phyloP scores from a whole-genome alignment of 92 coral and sea anemone genomes.

The Muricea muricata region DNA sequence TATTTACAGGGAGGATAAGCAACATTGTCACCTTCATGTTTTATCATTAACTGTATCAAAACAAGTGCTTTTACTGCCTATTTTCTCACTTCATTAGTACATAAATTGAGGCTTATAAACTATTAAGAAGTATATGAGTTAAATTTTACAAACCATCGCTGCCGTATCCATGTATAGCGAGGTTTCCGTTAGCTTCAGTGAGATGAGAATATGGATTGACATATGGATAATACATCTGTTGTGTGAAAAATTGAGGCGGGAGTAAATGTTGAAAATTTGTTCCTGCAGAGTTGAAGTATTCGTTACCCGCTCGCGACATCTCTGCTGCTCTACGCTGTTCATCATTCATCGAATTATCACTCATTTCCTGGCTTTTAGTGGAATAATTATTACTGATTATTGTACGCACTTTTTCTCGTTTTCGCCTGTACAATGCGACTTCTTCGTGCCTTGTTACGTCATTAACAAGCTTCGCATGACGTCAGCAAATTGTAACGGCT shows the following conservation, averaged over 20 bases:
- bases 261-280: conserved; percentile 9
- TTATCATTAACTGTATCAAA: too few relatives aligned
- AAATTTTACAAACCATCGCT: conserved; percentile 27
- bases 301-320: conserved; percentile 5
- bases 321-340: conserved; percentile 19
- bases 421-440: background rate
- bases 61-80: too few relatives aligned
- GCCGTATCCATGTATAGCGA: conserved; percentile 35
- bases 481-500: conserved; percentile 33
- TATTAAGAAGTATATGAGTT: too few relatives aligned
- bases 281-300: background rate
- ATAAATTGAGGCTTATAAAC: too few relatives aligned
- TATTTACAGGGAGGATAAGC: too few relatives aligned
- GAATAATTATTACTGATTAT: conserved; percentile 12
- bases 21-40: too few relatives aligned
- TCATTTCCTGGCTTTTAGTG: conserved; percentile 21
- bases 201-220: conserved; percentile 45
- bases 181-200: conserved; percentile 28
- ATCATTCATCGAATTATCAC: conserved; percentile 3
- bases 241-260: conserved; percentile 32
- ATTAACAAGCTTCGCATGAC: conserved; percentile 40
- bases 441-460: conserved; percentile 29
- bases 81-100: too few relatives aligned
- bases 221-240: conserved; percentile 34
- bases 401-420: background rate